These are phyloP conservation scores for Pipistrellus kuhlii DNA, from an alignment of 2,797 vertebrate species.

Conservation along the genomic window DNA sequence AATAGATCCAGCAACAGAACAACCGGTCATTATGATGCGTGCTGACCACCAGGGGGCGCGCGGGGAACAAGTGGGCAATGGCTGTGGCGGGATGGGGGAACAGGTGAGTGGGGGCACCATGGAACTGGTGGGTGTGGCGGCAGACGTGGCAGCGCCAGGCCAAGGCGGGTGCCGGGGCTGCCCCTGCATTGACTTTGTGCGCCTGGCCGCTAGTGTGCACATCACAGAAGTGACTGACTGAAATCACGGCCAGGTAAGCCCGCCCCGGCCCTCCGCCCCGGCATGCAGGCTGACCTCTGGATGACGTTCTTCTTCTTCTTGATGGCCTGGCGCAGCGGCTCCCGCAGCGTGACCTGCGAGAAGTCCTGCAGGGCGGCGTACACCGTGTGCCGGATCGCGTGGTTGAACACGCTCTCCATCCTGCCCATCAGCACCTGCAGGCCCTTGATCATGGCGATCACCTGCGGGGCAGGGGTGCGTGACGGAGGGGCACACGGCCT, in stretches of 20 bases:
- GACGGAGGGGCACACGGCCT: too few relatives aligned
- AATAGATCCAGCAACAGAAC: too few relatives aligned
- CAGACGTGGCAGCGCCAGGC: too few relatives aligned
- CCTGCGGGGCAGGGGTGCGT: slow-evolving; percentile 85
- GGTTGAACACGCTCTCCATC: slow-evolving; percentile 99
- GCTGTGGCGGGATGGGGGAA: too few relatives aligned
- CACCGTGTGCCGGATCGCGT: slow-evolving; percentile 98
- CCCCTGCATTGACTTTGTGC: too few relatives aligned
- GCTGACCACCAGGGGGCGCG: too few relatives aligned
- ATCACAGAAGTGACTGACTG: background rate
- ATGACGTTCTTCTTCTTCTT: slow-evolving; percentile 99
- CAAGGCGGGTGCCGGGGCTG: too few relatives aligned
- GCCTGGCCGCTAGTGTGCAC: too few relatives aligned
- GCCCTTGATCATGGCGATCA: slow-evolving; percentile 99
- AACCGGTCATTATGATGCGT: too few relatives aligned
- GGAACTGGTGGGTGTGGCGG: too few relatives aligned
- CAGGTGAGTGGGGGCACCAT: too few relatives aligned
- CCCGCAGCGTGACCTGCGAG: slow-evolving; percentile 94
- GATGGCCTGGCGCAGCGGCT: slow-evolving; percentile 96
- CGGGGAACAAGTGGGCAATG: too few relatives aligned
- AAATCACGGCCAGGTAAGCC: background rate
- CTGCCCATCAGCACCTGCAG: slow-evolving; percentile 98
- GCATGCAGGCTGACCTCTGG: slow-evolving; percentile 91
- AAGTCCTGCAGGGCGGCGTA: slow-evolving; percentile 98
- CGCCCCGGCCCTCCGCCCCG: accelerated